Evolutionary conservation across 2,888 invertebrate species (phyloP).

Genomic region (Nebria salina): DNA sequence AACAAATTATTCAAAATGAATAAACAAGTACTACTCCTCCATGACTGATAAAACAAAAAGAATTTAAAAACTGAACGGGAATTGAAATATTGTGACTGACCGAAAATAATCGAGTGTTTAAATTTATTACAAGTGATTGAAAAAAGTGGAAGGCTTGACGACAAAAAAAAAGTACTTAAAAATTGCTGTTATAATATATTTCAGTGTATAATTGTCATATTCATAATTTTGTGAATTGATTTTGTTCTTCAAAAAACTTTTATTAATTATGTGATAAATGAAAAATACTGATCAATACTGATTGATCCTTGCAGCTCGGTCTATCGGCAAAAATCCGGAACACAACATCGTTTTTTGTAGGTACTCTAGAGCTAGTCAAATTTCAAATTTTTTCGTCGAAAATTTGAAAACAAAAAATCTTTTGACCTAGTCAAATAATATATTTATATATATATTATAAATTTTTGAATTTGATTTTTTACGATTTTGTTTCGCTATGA

Average conservation of each 20-base stretch:
- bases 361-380: background rate
- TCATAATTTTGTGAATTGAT: background rate
- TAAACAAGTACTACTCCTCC: background rate
- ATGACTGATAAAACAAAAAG: background rate
- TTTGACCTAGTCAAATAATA: slow-evolving; percentile 1
- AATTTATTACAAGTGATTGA: slow-evolving; percentile 1
- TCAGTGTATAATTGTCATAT: slow-evolving; percentile 1
- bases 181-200: background rate
- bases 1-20: background rate
- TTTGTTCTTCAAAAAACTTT: background rate
- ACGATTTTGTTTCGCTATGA: background rate
- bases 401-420: background rate
- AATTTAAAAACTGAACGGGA: background rate
- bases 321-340: background rate
- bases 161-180: slow-evolving; percentile 1
- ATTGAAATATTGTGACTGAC: background rate
- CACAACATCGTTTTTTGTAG: background rate
- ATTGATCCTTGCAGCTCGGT: background rate
- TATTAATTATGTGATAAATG: slow-evolving; percentile 1
- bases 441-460: background rate
- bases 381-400: slow-evolving; percentile 1
- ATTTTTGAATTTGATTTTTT: background rate
- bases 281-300: background rate
- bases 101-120: background rate
- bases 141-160: background rate